Conservation (phyloP, 2,113 vertebrate species). For the Ctenomys sociabilis region DNA sequence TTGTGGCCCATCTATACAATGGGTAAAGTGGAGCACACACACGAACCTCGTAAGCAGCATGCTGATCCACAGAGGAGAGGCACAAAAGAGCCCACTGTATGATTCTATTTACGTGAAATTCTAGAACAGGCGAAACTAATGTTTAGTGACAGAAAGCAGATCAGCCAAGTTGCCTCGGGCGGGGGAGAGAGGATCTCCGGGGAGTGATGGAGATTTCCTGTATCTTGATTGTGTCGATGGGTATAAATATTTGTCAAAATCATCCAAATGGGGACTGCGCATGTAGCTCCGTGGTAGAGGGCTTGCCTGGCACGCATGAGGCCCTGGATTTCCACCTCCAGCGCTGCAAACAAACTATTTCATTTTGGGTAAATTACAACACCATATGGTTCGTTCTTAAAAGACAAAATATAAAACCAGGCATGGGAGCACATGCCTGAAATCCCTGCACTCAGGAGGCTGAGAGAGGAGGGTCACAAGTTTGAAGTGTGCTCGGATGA, state of each 20-base stretch:
- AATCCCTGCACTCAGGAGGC: neutral
- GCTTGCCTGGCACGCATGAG: neutral
- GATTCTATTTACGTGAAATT: neutral
- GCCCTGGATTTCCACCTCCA: neutral
- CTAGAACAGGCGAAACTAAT: slow-evolving; percentile 16
- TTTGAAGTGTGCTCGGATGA: neutral
- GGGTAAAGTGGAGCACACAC: slow-evolving; percentile 1
- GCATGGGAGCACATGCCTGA: too few species aligned
- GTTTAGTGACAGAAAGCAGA: neutral
- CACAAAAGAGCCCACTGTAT: neutral
- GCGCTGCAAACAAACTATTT: neutral
- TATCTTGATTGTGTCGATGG: neutral
- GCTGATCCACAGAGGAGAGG: neutral
- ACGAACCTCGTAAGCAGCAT: neutral
- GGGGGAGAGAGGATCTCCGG: neutral
- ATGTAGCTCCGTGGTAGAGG: neutral
- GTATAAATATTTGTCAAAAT: neutral
- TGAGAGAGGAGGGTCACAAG: neutral
- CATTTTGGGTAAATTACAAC: neutral
- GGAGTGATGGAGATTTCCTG: neutral
- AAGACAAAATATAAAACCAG: neutral
- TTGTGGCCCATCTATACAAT: neutral
- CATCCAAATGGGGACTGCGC: neutral
- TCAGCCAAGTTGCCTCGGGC: neutral
- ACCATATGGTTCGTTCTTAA: neutral